phyloP scores from a whole-genome alignment of 2,113 vertebrate species.

The Trematomus loennbergii region DNA sequence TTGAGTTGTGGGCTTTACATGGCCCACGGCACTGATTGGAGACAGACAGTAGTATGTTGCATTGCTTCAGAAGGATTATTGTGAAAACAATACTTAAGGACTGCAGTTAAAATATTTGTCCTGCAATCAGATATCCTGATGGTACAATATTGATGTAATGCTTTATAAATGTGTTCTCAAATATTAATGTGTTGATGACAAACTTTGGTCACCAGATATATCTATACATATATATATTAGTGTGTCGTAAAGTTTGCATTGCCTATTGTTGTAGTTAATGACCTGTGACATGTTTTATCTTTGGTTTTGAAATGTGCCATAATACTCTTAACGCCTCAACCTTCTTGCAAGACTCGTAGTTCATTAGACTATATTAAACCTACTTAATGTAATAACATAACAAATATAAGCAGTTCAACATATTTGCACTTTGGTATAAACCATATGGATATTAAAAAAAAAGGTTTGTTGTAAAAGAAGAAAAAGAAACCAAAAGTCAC shows the following conservation, averaged over 20 bases:
- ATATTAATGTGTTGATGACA: slow-evolving; percentile 77
- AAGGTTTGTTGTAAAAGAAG: slow-evolving; percentile 58
- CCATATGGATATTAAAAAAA: slow-evolving; percentile 63
- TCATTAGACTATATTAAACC: slow-evolving; percentile 70
- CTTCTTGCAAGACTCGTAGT: slow-evolving; percentile 79
- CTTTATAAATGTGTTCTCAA: slow-evolving; percentile 83
- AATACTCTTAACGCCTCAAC: slow-evolving; percentile 75
- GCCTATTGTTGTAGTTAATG: slow-evolving; percentile 82
- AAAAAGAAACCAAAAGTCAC: slow-evolving; percentile 75
- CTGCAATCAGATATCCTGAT: slow-evolving; percentile 76
- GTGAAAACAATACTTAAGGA: slow-evolving; percentile 65
- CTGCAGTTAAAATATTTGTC: slow-evolving; percentile 78
- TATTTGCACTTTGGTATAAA: slow-evolving; percentile 80
- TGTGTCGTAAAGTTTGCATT: slow-evolving; percentile 84
- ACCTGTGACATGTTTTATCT: slow-evolving; percentile 81
- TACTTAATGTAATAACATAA: slow-evolving; percentile 60
- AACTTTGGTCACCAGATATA: slow-evolving; percentile 80
- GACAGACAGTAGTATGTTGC: slow-evolving; percentile 56
- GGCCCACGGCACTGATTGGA: slow-evolving; percentile 57
- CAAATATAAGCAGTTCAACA: slow-evolving; percentile 69
- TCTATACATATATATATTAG: slow-evolving; percentile 68
- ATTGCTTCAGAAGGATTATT: slow-evolving; percentile 64
- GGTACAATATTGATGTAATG: slow-evolving; percentile 82
- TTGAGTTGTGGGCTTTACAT: slow-evolving; percentile 58
- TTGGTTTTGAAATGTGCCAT: slow-evolving; percentile 86